Base-by-base conservation (phyloP, 2,888 invertebrate species). In the Ochropacha duplaris region DNA sequence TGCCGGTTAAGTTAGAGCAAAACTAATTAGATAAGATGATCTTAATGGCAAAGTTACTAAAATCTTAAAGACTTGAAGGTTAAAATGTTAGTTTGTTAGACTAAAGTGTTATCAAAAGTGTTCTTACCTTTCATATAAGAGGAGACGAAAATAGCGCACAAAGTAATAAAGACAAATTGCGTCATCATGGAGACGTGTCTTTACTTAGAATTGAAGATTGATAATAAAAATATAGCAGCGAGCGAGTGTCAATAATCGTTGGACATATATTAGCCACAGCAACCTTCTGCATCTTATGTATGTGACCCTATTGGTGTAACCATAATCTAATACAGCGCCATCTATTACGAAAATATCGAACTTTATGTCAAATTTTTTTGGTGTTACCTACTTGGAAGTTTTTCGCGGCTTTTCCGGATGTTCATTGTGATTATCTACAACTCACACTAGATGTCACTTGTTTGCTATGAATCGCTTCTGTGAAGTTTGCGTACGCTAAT, bases 181-280 rank as follows among this genome's bases (percentile, higher is more conserved):
- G 56, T 58, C 60, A 61, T 61, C 34, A 14, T 36, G 54, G 34
- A 11, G 49, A 50, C 34, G 56, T 54, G 54, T 22, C 56, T 54
- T 6, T 49, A 16, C 4, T 19, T n/a, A 58, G 28, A 60, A 55
- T 55, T 44, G 19, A 2, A 16, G 44, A 44, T 44, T 19, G 44
- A 19, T 44, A 44, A 44, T 44, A 19, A 44, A 44, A 44, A 44
- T 44, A 19, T 5, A n/a, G 4, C 36, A 36, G 36, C 31, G 11
- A 11, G 11, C 31, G 31, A 31, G 31, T 31, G 31, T 31, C 1
- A 31, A 31, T 31, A 31, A 31, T 36, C 9, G 4, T 36, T 4
- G 36, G 36, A n/a, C 36, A 36, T 36, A 9, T 4, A 36, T n/a
- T 14, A n/a, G 36, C n/a, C 36, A 6, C 4, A 36, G n/a, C n/a